Percentiles rank a stretch among this genome's conserved stretches.
These are phyloP conservation scores for Garrulus glandarius DNA, from an alignment of 2,797 vertebrate species.

Conservation along the genomic window DNA sequence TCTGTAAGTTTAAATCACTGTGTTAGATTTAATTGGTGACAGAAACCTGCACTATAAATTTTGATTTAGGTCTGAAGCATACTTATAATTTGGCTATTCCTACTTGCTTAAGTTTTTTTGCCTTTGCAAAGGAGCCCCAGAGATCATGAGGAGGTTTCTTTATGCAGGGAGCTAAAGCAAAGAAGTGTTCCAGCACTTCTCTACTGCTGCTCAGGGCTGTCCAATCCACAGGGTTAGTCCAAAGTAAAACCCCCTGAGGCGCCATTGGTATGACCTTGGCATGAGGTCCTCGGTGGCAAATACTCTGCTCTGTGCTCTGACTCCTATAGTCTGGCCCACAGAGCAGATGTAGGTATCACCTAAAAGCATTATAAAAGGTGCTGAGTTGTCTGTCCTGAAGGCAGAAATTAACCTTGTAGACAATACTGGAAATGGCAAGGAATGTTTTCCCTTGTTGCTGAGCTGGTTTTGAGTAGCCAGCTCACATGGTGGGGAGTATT, in stretches of 20 bases:
- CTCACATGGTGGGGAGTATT: not conserved
- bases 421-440: not conserved
- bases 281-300: not conserved
- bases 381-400: not conserved
- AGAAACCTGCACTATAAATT: rapidly evolving
- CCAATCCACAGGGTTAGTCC: no score
- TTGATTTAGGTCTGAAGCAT: not conserved
- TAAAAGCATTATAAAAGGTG: not conserved
- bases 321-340: not conserved
- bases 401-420: not conserved
- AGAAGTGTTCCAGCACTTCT: not conserved
- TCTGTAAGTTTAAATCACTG: not conserved
- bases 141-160: not conserved
- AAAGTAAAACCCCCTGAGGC: not conserved
- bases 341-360: not conserved
- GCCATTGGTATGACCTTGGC: not conserved
- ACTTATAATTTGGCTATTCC: not conserved
- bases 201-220: not conserved
- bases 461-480: not conserved
- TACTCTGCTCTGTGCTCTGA: not conserved
- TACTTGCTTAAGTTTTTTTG: not conserved
- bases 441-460: not conserved
- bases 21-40: not conserved
- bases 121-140: not conserved
- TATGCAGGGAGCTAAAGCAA: rapidly evolving